phyloP scores from a whole-genome alignment of 2,113 vertebrate species.

The Tragulus kanchil region DNA sequence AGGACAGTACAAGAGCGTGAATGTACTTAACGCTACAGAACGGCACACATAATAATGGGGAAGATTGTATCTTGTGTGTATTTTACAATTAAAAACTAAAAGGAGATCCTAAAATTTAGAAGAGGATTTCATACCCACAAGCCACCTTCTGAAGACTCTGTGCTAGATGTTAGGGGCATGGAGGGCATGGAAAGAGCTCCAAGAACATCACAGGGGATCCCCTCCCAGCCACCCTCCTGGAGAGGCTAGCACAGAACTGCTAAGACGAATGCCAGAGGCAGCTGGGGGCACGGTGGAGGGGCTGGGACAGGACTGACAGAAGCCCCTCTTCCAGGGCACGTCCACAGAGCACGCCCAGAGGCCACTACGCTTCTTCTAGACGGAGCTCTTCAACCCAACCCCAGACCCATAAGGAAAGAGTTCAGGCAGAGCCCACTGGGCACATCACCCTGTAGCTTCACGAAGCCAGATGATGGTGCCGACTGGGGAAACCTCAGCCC shows the following conservation, averaged over 20 bases:
- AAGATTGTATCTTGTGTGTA: not conserved
- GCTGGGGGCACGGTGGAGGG: rapidly evolving
- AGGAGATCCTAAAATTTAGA: not conserved
- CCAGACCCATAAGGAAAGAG: not conserved
- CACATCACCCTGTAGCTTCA: not conserved
- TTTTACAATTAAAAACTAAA: not conserved
- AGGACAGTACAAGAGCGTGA: not conserved
- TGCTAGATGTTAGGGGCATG: not conserved
- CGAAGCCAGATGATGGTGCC: not conserved
- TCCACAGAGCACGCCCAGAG: not conserved
- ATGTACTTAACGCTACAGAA: not conserved
- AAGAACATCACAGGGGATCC: not conserved
- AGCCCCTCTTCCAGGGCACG: no score
- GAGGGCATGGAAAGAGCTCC: not conserved
- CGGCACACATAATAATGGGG: not conserved
- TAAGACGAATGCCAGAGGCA: not conserved
- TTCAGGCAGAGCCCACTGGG: not conserved
- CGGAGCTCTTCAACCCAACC: not conserved
- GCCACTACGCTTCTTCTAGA: not conserved
- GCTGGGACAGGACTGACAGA: not conserved
- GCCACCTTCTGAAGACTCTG: not conserved
- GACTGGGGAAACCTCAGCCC: no score
- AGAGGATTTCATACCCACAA: not conserved
- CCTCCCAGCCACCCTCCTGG: not conserved
- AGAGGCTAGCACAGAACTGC: not conserved